phyloP scores from a whole-genome alignment of 2,113 vertebrate genomes.

The Dryoscopus gambensis region DNA sequence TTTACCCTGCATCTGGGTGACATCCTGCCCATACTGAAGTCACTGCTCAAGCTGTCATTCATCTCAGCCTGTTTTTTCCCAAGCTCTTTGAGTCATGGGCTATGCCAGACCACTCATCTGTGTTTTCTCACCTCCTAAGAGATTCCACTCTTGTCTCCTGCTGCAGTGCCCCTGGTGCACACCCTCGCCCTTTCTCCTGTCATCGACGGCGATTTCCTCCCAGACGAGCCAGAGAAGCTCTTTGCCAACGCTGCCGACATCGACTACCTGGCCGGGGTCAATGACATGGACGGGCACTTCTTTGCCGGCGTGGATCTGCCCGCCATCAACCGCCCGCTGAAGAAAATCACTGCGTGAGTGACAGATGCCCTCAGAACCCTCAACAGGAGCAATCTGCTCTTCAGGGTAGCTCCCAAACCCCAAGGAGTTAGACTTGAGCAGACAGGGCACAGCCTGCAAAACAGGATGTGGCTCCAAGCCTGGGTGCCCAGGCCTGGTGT shows the following conservation, averaged over 20 bases:
- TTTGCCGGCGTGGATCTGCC: conserved; percentile 80
- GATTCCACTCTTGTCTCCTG: background rate
- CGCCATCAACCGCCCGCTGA: conserved; percentile 68
- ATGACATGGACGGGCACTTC: conserved; percentile 89
- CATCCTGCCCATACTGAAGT: background rate
- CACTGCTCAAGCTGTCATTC: background rate
- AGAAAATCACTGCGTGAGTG: conserved; percentile 72
- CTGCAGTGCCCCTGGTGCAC: conserved; percentile 75
- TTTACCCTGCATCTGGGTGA: background rate
- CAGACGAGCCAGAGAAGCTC: conserved; percentile 76
- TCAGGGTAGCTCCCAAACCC: background rate
- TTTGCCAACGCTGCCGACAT: conserved; percentile 82
- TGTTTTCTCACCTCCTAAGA: background rate
- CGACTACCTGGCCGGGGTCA: conserved; percentile 84
- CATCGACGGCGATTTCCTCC: conserved; percentile 89
- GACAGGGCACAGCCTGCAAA: background rate
- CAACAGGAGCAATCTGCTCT: background rate
- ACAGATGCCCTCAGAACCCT: background rate
- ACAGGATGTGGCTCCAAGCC: background rate
- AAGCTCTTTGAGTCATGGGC: background rate
- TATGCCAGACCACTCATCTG: background rate
- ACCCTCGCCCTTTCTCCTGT: conserved; percentile 79
- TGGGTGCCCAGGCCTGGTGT: background rate
- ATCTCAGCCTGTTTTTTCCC: background rate
- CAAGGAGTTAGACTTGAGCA: background rate